Base-by-base conservation (phyloP, 2,888 invertebrate genomes). In the Toxonevra muliebris region DNA sequence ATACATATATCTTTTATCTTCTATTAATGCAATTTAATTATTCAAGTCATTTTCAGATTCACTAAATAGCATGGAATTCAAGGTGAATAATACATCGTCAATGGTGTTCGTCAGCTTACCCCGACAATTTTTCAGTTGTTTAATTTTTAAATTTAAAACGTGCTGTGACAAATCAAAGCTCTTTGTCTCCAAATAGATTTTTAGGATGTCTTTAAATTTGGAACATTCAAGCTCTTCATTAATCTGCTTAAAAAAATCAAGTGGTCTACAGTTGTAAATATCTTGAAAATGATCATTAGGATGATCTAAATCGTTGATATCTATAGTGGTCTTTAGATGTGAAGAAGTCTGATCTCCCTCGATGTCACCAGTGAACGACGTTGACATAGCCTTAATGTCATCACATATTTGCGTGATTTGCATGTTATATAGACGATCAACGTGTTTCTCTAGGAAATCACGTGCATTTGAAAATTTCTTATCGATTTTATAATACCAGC, bases 401-500 rank as follows among this genome's bases (percentile, higher is more conserved):
- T 58, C 69, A 40, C 76, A 73, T 4, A 79, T 69, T n/a, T 74
- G 71, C 0, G 59, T 11, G 0, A 74, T 60, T 61, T 75, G 75
- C 50, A 69, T 68, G 0, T 65, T 68, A 20, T 75, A 80, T 12
- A 74, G 57, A 0, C 69, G 58, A 19, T 68, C 67, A 54, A 74
- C 76, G 40, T 74, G 75, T n/a, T 64, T 48, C n/a, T 77, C 74
- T 75, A 79, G 76, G 57, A 68, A 62, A 1, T 50, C 13, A 17
- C 74, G 72, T 1, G 75, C 74, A 10, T 71, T 70, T 0, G 43
- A 40, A 8, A 75, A 74, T n/a, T 70, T 70, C 40, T 62, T 55
- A 45, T 79, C 79, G 12, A 80, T 77, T 45, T 75, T 74, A 9
- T 58, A 63, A 45, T 80, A 80, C 79, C 80, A 79, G 12, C 62